A percentile compares a stretch with the other conserved stretches of the same genome.
Conservation (phyloP, 2,113 vertebrate genomes). For the Talpa occidentalis region DNA sequence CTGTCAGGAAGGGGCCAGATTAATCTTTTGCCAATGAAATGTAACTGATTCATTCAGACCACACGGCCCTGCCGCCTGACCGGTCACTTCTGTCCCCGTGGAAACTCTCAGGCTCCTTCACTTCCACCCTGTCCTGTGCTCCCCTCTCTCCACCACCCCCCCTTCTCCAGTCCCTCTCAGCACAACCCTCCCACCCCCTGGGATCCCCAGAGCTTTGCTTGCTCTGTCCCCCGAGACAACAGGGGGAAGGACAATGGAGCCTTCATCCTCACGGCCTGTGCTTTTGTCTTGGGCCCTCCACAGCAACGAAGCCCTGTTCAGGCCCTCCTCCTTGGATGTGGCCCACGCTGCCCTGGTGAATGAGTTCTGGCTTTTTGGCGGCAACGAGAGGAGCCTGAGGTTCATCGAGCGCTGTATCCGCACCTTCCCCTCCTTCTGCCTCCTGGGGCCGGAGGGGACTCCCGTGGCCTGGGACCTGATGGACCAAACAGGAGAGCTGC, state of each 20-base stretch:
- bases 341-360: too few relatives aligned
- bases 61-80: too few relatives aligned
- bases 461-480: slow-evolving; percentile 62
- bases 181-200: too few relatives aligned
- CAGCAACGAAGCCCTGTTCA: slow-evolving; percentile 53
- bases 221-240: not conserved
- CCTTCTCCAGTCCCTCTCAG: not conserved
- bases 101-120: not conserved
- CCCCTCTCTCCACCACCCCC: not conserved
- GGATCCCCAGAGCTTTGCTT: too few relatives aligned
- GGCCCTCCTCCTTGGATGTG: too few relatives aligned
- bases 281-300: slow-evolving; percentile 1
- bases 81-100: not conserved
- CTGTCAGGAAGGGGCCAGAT: too few relatives aligned
- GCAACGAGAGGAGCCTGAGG: too few relatives aligned
- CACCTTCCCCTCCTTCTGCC: too few relatives aligned
- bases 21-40: too few relatives aligned
- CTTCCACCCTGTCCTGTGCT: not conserved
- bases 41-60: too few relatives aligned
- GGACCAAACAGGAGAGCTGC: slow-evolving; percentile 67
- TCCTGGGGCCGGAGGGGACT: slow-evolving; percentile 36
- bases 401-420: too few relatives aligned
- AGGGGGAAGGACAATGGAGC: not conserved
- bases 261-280: not conserved
- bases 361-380: too few relatives aligned